Evolutionary conservation across 1,140 invertebrate genomes (phyloP).

Genomic region (Drosophila lowei): DNA sequence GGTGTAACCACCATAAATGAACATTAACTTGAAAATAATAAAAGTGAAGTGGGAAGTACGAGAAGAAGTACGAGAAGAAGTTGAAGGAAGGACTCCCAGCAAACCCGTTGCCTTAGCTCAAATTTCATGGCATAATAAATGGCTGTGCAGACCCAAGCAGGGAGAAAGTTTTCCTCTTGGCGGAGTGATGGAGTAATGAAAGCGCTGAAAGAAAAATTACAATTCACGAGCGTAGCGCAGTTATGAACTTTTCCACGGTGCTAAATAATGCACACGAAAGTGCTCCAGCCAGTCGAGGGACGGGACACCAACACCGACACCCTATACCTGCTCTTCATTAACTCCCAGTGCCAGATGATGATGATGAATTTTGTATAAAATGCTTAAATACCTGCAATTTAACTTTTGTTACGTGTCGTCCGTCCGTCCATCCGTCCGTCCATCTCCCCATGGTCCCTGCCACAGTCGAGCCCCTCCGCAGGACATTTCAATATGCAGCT

Average conservation of each 20-base stretch:
- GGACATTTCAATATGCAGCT: conserved; percentile 67
- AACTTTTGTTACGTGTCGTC: conserved; percentile 67
- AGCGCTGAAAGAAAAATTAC: conserved; percentile 78
- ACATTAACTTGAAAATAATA: conserved; percentile 81
- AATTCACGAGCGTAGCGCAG: conserved; percentile 76
- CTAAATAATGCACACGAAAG: conserved; percentile 77
- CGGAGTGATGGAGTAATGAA: conserved; percentile 76
- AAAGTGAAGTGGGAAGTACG: conserved; percentile 46
- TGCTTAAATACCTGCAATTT: conserved; percentile 82
- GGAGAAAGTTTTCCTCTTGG: conserved; percentile 33
- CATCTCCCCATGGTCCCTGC: conserved; percentile 8
- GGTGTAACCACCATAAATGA: conserved; percentile 79
- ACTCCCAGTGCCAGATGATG: conserved; percentile 65
- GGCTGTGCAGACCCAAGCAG: conserved; percentile 59
- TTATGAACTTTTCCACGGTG: conserved; percentile 80
- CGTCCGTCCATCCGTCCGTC: too few relatives aligned
- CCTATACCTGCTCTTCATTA: conserved; percentile 46
- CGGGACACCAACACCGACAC: too few relatives aligned
- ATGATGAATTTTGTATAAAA: conserved; percentile 82
- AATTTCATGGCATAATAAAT: conserved; percentile 81
- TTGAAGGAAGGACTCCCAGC: not conserved
- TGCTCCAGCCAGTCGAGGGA: conserved; percentile 27
- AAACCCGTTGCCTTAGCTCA: conserved; percentile 60
- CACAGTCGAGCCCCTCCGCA: not conserved
- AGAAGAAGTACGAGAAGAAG: too few relatives aligned